phyloP scores from a whole-genome alignment of 2,797 vertebrate genomes.

The Tarsius wallacei region DNA sequence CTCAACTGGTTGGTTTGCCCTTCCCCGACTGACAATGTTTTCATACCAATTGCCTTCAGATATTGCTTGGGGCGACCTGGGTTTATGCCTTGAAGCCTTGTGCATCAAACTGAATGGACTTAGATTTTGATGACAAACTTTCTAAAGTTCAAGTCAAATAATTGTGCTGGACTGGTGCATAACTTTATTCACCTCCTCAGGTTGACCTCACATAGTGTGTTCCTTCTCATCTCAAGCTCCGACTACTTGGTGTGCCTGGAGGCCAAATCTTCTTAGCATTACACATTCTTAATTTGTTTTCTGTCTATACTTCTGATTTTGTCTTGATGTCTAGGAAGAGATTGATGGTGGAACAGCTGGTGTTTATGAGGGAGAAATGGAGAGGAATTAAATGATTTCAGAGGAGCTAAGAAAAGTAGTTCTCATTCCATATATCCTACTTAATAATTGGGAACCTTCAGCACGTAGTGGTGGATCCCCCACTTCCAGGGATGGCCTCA shows the following conservation, averaged over 20 bases:
- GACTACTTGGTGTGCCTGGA: background rate
- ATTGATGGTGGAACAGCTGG: background rate
- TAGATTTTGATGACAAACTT: slow-evolving; percentile 43
- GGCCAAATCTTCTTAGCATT: background rate
- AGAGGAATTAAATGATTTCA: background rate
- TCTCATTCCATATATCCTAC: background rate
- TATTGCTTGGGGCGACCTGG: background rate
- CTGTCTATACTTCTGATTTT: background rate
- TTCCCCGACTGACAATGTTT: background rate
- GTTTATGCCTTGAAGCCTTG: background rate
- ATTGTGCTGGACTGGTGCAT: background rate
- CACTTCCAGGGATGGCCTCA: background rate
- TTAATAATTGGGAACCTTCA: background rate
- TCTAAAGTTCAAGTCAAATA: background rate
- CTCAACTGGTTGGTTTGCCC: background rate
- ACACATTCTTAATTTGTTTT: background rate
- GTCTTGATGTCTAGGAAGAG: background rate
- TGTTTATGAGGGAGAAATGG: background rate
- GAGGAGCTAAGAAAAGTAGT: slow-evolving; percentile 7
- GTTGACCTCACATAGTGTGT: background rate
- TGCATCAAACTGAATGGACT: background rate
- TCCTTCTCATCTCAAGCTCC: background rate
- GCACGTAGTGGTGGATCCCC: rapidly evolving
- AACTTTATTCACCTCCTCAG: background rate
- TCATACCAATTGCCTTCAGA: background rate